These are phyloP conservation scores for Oreochromis niloticus DNA, from an alignment of 2,113 vertebrate species.

Conservation along the genomic window DNA sequence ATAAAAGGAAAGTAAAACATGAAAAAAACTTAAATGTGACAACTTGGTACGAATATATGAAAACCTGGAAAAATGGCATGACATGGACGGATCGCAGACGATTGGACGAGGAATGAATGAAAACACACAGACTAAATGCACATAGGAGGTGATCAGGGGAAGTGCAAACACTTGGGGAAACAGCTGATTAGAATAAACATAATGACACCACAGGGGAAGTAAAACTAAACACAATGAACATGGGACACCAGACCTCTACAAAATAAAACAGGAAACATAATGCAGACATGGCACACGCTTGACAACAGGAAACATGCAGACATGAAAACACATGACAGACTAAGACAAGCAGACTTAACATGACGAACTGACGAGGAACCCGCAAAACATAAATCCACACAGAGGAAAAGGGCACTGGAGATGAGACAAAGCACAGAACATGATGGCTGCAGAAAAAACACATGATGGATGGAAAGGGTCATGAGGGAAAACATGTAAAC, in stretches of 20 bases:
- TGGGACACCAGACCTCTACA: neutral
- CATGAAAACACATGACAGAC: neutral
- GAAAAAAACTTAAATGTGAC: neutral
- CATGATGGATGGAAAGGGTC: neutral
- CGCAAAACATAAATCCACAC: neutral
- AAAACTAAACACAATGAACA: neutral
- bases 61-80: neutral
- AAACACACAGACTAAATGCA: neutral
- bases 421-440: neutral
- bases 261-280: neutral
- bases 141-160: neutral
- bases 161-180: neutral
- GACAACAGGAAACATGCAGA: neutral
- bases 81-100: neutral
- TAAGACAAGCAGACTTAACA: rapidly evolving
- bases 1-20: neutral
- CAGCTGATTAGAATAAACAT: neutral
- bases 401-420: neutral
- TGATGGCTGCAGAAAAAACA: neutral
- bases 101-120: neutral
- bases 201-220: neutral
- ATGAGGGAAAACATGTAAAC: neutral
- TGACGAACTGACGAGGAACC: neutral
- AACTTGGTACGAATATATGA: neutral
- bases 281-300: neutral